phyloP scores from a whole-genome alignment of 1,140 invertebrate genomes.

The Ceratoteleas bidentatus region DNA sequence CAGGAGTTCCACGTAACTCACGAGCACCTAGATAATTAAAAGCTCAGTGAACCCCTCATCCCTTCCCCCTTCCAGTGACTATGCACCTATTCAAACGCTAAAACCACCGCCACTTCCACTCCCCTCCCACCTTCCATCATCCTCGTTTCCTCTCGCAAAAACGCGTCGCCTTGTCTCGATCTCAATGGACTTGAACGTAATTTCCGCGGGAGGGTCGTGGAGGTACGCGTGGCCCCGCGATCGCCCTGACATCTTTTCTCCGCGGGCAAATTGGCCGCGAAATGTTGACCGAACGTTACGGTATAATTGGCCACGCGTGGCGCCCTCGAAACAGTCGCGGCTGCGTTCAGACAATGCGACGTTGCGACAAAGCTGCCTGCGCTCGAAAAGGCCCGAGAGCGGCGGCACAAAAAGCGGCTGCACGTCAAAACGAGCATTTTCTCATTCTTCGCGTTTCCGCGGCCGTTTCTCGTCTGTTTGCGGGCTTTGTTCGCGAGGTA shows the following conservation, averaged over 20 bases:
- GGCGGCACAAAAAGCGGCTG: constrained; percentile 43
- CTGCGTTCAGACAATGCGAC: constrained; percentile 39
- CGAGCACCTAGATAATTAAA: too few relatives aligned
- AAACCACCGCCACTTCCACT: too few relatives aligned
- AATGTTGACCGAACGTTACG: constrained; percentile 3
- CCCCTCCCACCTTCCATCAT: too few relatives aligned
- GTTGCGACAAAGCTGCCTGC: constrained; percentile 36
- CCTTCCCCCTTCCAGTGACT: too few relatives aligned
- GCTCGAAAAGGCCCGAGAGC: constrained; percentile 39
- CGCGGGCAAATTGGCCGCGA: background rate
- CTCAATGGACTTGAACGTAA: too few relatives aligned
- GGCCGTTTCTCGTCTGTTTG: constrained; percentile 58
- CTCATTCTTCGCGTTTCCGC: constrained; percentile 59
- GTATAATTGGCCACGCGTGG: constrained; percentile 43
- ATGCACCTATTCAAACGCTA: too few relatives aligned
- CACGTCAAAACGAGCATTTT: constrained; percentile 62
- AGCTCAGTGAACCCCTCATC: too few relatives aligned
- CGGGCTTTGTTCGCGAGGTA: constrained; percentile 57
- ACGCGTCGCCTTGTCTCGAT: too few relatives aligned
- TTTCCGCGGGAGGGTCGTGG: too few relatives aligned
- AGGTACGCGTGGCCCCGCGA: background rate
- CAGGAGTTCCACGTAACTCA: too few relatives aligned
- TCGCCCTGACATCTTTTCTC: background rate
- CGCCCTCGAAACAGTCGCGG: constrained; percentile 18
- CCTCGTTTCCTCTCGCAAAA: too few relatives aligned